Percentiles rank a stretch among this genome's conserved stretches.
Conservation (phyloP, 2,113 vertebrate species). For the Ginglymostoma cirratum region DNA sequence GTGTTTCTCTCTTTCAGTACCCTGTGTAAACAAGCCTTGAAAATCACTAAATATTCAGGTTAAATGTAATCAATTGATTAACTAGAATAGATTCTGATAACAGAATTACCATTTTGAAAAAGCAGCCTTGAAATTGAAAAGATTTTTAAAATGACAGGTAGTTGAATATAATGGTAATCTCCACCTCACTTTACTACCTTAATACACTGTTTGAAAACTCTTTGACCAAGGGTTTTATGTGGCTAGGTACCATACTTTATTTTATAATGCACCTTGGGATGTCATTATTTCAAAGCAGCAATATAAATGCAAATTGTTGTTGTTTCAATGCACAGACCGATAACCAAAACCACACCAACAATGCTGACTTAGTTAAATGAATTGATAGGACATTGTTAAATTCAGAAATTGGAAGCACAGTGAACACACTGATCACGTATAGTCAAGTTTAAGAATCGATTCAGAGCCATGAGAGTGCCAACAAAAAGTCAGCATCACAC, state of each 20-base stretch:
- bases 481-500: background rate
- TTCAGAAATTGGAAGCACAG: slow-evolving; percentile 43
- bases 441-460: background rate
- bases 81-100: background rate
- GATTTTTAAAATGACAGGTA: background rate
- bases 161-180: no score
- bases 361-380: slow-evolving; percentile 44
- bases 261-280: no score
- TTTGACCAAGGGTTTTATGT: no score
- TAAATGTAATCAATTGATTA: background rate
- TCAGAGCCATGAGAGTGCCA: background rate
- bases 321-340: background rate
- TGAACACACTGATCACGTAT: background rate
- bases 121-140: background rate
- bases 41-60: background rate
- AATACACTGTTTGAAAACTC: no score
- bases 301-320: slow-evolving; percentile 2
- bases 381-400: slow-evolving; percentile 40
- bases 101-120: background rate
- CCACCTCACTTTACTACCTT: no score
- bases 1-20: background rate
- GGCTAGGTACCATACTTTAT: no score
- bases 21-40: background rate
- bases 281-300: no score
- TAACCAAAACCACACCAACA: background rate